Percentiles rank a stretch among this genome's conserved stretches.
These are phyloP conservation scores for Dunckerocampus dactyliophorus DNA, from an alignment of 2,113 vertebrate genomes.

Conservation along the genomic window DNA sequence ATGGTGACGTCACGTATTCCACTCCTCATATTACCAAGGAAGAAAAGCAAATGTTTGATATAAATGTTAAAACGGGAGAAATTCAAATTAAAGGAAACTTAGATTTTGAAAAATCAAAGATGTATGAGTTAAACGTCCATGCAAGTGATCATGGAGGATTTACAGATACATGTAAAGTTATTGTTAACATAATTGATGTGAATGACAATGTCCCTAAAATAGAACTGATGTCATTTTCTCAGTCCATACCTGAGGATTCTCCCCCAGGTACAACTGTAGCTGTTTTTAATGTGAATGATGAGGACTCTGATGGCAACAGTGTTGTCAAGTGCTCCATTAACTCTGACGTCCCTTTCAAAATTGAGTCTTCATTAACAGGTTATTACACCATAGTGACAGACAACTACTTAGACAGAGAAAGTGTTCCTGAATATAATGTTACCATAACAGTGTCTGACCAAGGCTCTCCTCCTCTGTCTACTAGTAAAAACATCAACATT, in stretches of 20 bases:
- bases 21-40: constrained; percentile 22
- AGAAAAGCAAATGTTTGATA: constrained; percentile 50
- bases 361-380: constrained; percentile 59
- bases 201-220: constrained; percentile 69
- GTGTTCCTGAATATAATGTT: constrained; percentile 57
- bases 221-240: constrained; percentile 67
- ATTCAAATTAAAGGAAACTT: constrained; percentile 47
- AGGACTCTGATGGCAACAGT: constrained; percentile 53
- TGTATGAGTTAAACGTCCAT: constrained; percentile 52
- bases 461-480: constrained; percentile 51
- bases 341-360: constrained; percentile 53
- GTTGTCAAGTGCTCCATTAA: constrained; percentile 12
- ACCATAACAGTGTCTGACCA: constrained; percentile 55
- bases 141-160: constrained; percentile 61
- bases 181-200: constrained; percentile 63
- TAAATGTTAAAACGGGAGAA: constrained; percentile 63
- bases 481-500: constrained; percentile 52
- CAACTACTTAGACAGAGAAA: constrained; percentile 58
- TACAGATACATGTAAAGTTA: constrained; percentile 55
- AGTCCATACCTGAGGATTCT: constrained; percentile 57
- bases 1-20: constrained; percentile 54
- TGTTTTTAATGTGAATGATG: constrained; percentile 64
- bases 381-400: constrained; percentile 64
- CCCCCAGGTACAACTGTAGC: constrained; percentile 62
- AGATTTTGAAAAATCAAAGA: constrained; percentile 54